Evolutionary conservation across 1,140 invertebrate species (phyloP), one percentile per base, ranked within the genome.

Genomic region (Trichonephila inaurata): DNA sequence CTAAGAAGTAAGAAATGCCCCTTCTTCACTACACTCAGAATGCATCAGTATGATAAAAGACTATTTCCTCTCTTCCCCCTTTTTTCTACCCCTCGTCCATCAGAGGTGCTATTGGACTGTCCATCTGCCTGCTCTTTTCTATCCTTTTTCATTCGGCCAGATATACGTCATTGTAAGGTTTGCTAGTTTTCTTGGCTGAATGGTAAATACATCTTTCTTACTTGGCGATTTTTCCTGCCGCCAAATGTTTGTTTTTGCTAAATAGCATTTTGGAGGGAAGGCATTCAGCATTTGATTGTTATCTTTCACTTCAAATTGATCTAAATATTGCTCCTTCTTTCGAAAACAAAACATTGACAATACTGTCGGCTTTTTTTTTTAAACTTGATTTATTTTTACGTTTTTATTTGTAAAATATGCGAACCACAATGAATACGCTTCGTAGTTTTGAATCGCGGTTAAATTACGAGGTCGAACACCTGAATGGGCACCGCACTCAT

Each of bases 41-140:
- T 88, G 86, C 62, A 62, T 64, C 86, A 64, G 40, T 21, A 87
- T 89, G 66, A 77, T 51, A 77, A 72, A 89, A 64, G 44, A 89
- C 16, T 33, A 28, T 28, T 1, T 10, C 28, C 69, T 64, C 62
- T 19, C 60, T 1, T 6, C 72, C 18, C 72, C 72, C 10, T 24
- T 12, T 90, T 33, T 40, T 7, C n/a, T 40, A 12, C 64, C 61
- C 18, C n/a, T 44, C 62, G 77, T 91, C 81, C 60, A 85, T 64
- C 61, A 81, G 81, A 82, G 72, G 62, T 62, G 16, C 72, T 83
- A 85, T 85, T 85, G 58, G 61, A 83, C 60, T 92, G 90, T 92
- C 90, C 90, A 64, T 85, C 60, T 66, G 60, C 44, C 44, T 66
- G 28, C 61, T 66, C 58, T 85, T 92, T 62, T 82, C 51, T 28